Percentiles rank a stretch among this genome's conserved stretches.
Evolutionary conservation across 1,140 invertebrate species (phyloP).

Genomic region (Drosophila kikkawai): DNA sequence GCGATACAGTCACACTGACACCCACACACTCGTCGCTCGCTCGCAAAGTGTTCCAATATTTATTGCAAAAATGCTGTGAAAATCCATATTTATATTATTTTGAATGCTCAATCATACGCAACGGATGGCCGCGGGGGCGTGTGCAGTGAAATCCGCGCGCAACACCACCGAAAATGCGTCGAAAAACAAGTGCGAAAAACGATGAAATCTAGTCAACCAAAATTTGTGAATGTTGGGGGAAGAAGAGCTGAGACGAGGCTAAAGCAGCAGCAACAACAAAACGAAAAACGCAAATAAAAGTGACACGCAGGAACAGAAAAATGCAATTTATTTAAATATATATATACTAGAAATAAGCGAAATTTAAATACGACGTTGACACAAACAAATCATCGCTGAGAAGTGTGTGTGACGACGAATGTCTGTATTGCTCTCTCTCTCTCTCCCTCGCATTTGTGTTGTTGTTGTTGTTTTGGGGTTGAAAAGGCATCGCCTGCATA

Average conservation of each 20-base stretch:
- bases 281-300: conserved; percentile 78
- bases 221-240: conserved; percentile 59
- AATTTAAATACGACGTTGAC: conserved; percentile 29
- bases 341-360: conserved; percentile 33
- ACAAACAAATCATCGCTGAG: conserved; percentile 40
- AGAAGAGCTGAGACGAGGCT: conserved; percentile 52
- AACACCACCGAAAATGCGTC: conserved; percentile 30
- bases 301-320: conserved; percentile 74
- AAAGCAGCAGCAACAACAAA: conserved; percentile 36
- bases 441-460: conserved; percentile 11
- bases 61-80: conserved; percentile 65
- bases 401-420: conserved; percentile 21
- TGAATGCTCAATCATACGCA: conserved; percentile 29
- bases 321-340: conserved; percentile 50
- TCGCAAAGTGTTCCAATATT: conserved; percentile 51
- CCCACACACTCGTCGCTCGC: conserved; percentile 47
- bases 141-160: conserved; percentile 21
- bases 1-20: conserved; percentile 9
- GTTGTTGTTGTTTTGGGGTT: conserved; percentile 70
- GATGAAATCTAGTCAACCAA: conserved; percentile 74
- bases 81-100: conserved; percentile 26
- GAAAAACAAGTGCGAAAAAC: conserved; percentile 58
- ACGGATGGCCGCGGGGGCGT: conserved; percentile 17
- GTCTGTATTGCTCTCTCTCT: conserved; percentile 11
- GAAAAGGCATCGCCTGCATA: conserved; percentile 72